phyloP scores from a whole-genome alignment of 2,888 invertebrate species.

The Oscheius myriophilus region DNA sequence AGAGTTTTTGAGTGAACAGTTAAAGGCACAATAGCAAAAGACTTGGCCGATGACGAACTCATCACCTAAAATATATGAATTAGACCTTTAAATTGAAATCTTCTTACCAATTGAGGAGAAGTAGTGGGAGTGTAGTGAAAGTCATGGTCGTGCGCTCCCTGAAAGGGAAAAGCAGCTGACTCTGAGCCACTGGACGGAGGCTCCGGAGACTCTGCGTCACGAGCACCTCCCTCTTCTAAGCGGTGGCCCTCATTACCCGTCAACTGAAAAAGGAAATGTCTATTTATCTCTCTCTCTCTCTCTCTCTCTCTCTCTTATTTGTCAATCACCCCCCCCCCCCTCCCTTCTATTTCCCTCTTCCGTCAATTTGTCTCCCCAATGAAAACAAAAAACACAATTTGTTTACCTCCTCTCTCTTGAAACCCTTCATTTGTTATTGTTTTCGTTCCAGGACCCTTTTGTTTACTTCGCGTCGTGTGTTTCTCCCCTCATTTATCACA shows the following conservation, averaged over 20 bases:
- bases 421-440: too few relatives aligned
- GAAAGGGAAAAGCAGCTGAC: slow-evolving; percentile 40
- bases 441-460: too few relatives aligned
- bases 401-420: too few relatives aligned
- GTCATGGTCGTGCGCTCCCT: slow-evolving; percentile 36
- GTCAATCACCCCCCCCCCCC: too few relatives aligned
- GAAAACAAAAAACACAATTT: too few relatives aligned
- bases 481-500: too few relatives aligned
- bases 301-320: slow-evolving; percentile 5
- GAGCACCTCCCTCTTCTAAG: slow-evolving; percentile 13
- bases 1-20: slow-evolving; percentile 53
- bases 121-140: slow-evolving; percentile 18
- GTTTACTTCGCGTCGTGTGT: too few relatives aligned
- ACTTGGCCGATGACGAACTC: slow-evolving; percentile 52
- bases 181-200: slow-evolving; percentile 30
- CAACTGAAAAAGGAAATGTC: neutral
- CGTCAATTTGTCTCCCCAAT: too few relatives aligned
- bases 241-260: slow-evolving; percentile 18
- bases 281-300: neutral
- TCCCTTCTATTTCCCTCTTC: too few relatives aligned
- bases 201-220: slow-evolving; percentile 29
- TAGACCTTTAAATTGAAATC: neutral
- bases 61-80: slow-evolving; percentile 45
- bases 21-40: slow-evolving; percentile 60
- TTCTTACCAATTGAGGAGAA: slow-evolving; percentile 22